Evolutionary conservation across 2,797 vertebrate genomes (phyloP), one percentile per base, ranked within the genome.

Genomic region (Glossophaga mutica): DNA sequence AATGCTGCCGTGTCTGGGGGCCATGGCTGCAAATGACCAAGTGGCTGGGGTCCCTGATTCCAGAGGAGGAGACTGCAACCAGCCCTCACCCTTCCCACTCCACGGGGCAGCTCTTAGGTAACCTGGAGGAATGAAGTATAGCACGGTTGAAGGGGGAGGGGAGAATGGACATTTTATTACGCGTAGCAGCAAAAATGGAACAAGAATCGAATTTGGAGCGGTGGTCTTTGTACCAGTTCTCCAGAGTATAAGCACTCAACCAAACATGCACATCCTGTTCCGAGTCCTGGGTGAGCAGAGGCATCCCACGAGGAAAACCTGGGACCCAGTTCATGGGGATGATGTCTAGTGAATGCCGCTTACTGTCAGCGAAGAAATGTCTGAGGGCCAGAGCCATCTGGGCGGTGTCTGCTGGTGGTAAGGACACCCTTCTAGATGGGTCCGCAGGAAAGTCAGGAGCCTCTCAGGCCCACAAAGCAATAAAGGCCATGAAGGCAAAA

Each of bases 401-500:
- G 22, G 65, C 18, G 14, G 71, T 83, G 24, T 73, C 52, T 87
- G 76, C 44, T 71, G 22, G 14, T 12, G 55, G 32, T 12, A 32
- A 44, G 91, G 22, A 76, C 16, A 22, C 16, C 57, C 46, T 59
- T 32, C 5, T 55, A 82, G 48, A 26, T 19, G 74, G 39, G 44
- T 77, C 67, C 6, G 21, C 19, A 85, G 90, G 62, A 81, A 44
- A 84, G 32, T 52, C 24, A 73, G 86, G 37, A 52, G 65, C 55
- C 22, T 62, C 42, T 98, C 91, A 99, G 92, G 98, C 99, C 97
- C 99, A 52, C 73, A 99, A 98, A 0, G 99, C 98, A 88, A 99
- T 98, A 0, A 97, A 87, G 0, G 99, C 99, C 99, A 99, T 99
- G 97, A 99, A 18, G 14, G 97, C 97, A 97, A 99, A 99, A 50